phyloP scores from a whole-genome alignment of 2,797 vertebrate species.

The Silurus lanzhouensis region DNA sequence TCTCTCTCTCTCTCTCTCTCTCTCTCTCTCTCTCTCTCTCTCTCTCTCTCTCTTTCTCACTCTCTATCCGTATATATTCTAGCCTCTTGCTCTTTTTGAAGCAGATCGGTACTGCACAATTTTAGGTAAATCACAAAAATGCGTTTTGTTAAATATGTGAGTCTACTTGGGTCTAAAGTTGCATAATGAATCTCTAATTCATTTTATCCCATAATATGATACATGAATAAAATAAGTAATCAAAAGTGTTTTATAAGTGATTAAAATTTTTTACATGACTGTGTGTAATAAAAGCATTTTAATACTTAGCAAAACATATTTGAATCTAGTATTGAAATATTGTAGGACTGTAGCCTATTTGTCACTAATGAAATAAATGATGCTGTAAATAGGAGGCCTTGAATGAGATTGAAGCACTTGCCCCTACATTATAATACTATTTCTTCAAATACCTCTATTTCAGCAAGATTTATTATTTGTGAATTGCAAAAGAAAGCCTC shows the following conservation, averaged over 20 bases:
- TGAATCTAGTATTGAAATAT: background rate
- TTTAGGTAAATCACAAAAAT: background rate
- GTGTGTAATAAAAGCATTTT: background rate
- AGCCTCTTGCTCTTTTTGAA: background rate
- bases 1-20: background rate
- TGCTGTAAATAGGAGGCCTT: background rate
- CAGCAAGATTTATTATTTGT: background rate
- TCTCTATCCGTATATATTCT: background rate
- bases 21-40: background rate
- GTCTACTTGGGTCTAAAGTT: background rate
- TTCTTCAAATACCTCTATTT: background rate
- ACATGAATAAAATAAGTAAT: background rate
- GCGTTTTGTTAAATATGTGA: background rate
- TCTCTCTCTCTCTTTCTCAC: background rate
- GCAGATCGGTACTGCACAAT: background rate
- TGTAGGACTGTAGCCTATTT: background rate
- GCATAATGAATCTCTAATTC: background rate
- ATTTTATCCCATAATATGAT: background rate
- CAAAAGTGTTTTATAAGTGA: background rate
- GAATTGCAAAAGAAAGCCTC: slow-evolving; percentile 5
- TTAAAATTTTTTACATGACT: background rate
- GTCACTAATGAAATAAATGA: background rate
- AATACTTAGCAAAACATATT: background rate
- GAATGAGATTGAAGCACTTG: background rate
- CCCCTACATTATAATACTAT: slow-evolving; percentile 17